phyloP scores from a whole-genome alignment of 2,797 vertebrate species.

The Muraenolepis orangiensis region DNA sequence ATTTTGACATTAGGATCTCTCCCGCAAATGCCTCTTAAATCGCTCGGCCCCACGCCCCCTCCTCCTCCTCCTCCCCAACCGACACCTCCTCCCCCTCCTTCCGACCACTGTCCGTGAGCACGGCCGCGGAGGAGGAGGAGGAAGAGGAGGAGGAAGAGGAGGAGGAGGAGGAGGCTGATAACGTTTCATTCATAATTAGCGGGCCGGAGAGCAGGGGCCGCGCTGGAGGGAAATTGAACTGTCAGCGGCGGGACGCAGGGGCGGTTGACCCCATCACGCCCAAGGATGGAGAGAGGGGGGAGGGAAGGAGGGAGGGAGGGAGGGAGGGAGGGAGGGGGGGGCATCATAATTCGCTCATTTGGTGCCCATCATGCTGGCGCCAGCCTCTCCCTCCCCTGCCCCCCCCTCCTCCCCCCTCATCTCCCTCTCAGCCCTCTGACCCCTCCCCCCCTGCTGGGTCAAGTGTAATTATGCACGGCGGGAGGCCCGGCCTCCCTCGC shows the following conservation, averaged over 20 bases:
- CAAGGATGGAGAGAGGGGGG: background rate
- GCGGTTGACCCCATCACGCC: slow-evolving; percentile 99
- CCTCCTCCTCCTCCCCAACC: slow-evolving; percentile 1
- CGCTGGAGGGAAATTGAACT: slow-evolving; percentile 99
- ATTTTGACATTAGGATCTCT: slow-evolving; percentile 97
- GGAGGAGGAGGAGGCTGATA: slow-evolving; percentile 86
- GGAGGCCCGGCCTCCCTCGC: slow-evolving; percentile 80
- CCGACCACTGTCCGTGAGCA: slow-evolving; percentile 54
- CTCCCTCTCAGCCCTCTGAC: slow-evolving; percentile 83
- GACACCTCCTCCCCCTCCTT: slow-evolving; percentile 55
- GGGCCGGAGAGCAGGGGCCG: slow-evolving; percentile 87
- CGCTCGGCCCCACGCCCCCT: slow-evolving; percentile 64
- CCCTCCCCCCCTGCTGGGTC: slow-evolving; percentile 90
- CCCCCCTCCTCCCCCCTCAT: slow-evolving; percentile 83
- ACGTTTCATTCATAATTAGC: slow-evolving; percentile 99
- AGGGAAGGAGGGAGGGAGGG: too few relatives aligned
- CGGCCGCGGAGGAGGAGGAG: slow-evolving; percentile 26
- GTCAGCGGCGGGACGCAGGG: slow-evolving; percentile 91
- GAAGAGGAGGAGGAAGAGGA: slow-evolving; percentile 73
- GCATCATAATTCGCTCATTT: slow-evolving; percentile 99
- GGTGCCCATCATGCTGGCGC: slow-evolving; percentile 97
- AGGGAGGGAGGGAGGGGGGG: slow-evolving; percentile 77
- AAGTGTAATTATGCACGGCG: slow-evolving; percentile 96
- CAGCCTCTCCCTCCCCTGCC: slow-evolving; percentile 84
- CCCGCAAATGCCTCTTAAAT: slow-evolving; percentile 86